phyloP scores from a whole-genome alignment of 2,113 vertebrate genomes.

The Calidris pugnax region DNA sequence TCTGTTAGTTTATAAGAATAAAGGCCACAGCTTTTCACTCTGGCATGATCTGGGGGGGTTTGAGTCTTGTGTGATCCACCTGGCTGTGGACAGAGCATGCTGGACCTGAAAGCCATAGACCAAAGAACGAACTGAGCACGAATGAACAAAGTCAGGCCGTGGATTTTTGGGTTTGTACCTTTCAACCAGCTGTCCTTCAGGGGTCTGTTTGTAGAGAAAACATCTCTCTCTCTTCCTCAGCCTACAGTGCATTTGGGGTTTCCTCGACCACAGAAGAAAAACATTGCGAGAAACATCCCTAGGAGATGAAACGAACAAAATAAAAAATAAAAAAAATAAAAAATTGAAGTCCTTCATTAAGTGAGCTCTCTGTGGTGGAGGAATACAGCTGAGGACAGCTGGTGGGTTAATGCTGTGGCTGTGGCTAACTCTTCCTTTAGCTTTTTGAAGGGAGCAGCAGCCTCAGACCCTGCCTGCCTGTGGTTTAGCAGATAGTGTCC shows the following conservation, averaged over 20 bases:
- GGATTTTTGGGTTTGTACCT: not conserved
- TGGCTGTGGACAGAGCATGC: not conserved
- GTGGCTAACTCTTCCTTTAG: not conserved
- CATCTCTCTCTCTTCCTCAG: not conserved
- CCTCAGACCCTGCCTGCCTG: not conserved
- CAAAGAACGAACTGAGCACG: not conserved
- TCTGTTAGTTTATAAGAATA: not conserved
- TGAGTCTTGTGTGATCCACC: not conserved
- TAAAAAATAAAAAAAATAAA: not conserved
- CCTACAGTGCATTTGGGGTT: not conserved
- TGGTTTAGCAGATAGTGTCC: not conserved
- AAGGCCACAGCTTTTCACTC: not conserved
- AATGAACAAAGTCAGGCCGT: not conserved
- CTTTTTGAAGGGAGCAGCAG: not conserved
- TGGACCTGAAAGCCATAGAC: not conserved
- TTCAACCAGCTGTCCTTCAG: not conserved
- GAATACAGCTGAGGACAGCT: not conserved
- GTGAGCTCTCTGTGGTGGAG: fast-evolving
- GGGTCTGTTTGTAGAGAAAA: not conserved
- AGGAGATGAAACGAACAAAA: not conserved
- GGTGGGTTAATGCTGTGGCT: not conserved
- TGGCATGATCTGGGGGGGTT: not conserved
- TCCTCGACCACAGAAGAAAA: not conserved
- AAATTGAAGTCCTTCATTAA: not conserved
- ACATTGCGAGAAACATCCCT: not conserved